Evolutionary conservation across 2,113 vertebrate genomes (phyloP).

Genomic region (Myotis yumanensis): DNA sequence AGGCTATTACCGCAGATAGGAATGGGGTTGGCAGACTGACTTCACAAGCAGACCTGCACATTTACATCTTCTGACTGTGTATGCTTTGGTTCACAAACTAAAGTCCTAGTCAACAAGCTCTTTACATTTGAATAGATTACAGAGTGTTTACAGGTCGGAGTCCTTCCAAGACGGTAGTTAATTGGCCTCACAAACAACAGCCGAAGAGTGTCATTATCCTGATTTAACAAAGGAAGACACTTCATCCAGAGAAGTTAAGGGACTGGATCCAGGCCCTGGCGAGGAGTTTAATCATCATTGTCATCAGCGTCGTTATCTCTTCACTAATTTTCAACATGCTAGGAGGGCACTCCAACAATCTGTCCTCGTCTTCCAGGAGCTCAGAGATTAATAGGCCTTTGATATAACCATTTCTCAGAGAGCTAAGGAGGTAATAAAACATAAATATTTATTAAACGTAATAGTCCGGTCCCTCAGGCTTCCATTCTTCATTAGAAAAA

Average conservation of each 20-base stretch:
- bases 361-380: slow-evolving; percentile 7
- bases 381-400: slow-evolving; percentile 44
- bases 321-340: slow-evolving; percentile 56
- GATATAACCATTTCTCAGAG: slow-evolving; percentile 53
- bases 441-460: slow-evolving; percentile 48
- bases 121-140: slow-evolving; percentile 65
- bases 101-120: slow-evolving; percentile 58
- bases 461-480: not conserved
- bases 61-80: slow-evolving; percentile 54
- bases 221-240: slow-evolving; percentile 68
- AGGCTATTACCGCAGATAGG: not conserved
- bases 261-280: not conserved
- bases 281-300: slow-evolving; percentile 45
- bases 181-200: slow-evolving; percentile 70
- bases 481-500: slow-evolving; percentile 33
- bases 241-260: slow-evolving; percentile 51
- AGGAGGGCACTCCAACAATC: slow-evolving; percentile 57
- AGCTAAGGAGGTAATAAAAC: slow-evolving; percentile 56
- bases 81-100: slow-evolving; percentile 17
- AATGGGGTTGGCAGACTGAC: not conserved
- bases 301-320: not conserved
- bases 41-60: slow-evolving; percentile 7
- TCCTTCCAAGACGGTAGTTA: slow-evolving; percentile 64
- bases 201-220: slow-evolving; percentile 66
- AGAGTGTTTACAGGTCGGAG: slow-evolving; percentile 66